A percentile compares a stretch with the other conserved stretches of the same genome.
These are phyloP conservation scores for Zaprionus lineosus DNA, from an alignment of 2,888 invertebrate genomes.

Conservation along the genomic window DNA sequence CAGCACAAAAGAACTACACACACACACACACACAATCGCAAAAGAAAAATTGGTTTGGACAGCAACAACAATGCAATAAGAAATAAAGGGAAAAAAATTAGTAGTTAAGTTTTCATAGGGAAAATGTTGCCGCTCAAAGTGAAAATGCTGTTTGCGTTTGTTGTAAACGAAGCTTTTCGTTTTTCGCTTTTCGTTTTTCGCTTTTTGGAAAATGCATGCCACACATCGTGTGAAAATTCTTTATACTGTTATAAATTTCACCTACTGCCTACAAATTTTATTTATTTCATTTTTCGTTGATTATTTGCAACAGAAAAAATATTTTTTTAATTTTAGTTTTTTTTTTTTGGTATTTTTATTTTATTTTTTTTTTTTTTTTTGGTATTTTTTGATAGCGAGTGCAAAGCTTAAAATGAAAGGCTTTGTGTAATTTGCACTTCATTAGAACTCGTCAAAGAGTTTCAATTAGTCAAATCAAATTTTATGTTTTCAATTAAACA, in stretches of 20 bases:
- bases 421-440: conserved; percentile 73
- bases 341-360: conserved; percentile 4
- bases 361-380: conserved; percentile 18
- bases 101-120: conserved; percentile 35
- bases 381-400: conserved; percentile 31
- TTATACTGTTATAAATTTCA: no score
- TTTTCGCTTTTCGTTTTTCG: no score
- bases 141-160: conserved; percentile 71
- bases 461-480: not conserved
- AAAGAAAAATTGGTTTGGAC: conserved; percentile 8
- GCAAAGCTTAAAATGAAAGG: conserved; percentile 46
- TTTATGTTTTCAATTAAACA: no score
- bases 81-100: conserved; percentile 9
- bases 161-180: conserved; percentile 54
- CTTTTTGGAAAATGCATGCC: no score
- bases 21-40: conserved; percentile 2
- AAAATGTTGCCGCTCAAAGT: conserved; percentile 48
- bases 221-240: no score
- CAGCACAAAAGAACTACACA: conserved; percentile 13
- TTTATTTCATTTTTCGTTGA: no score
- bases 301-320: conserved; percentile 29
- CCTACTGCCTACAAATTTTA: no score
- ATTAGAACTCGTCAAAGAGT: conserved; percentile 31
- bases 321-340: conserved; percentile 5
- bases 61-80: not conserved